These are phyloP conservation scores for Bucco capensis DNA, from an alignment of 2,113 vertebrate species.

Conservation along the genomic window DNA sequence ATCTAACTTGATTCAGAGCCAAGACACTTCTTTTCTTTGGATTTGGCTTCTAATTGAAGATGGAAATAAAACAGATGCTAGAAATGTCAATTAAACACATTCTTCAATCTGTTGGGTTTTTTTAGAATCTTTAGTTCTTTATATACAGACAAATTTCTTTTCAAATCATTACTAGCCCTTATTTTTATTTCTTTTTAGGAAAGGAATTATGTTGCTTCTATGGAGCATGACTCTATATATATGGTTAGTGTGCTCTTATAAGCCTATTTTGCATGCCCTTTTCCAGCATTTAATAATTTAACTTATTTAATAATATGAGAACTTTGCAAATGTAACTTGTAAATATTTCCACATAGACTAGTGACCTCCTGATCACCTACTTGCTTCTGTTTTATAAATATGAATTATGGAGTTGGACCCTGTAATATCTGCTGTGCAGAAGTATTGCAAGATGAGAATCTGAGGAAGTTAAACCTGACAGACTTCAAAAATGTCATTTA, in stretches of 20 bases:
- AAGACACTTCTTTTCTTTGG: constrained; percentile 36
- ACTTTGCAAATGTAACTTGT: background rate
- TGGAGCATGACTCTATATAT: background rate
- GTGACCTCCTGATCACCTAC: background rate
- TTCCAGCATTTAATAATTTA: background rate
- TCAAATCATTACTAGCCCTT: background rate
- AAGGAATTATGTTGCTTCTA: background rate
- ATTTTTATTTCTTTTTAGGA: background rate
- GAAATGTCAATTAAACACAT: constrained; percentile 37
- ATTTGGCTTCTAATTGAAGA: constrained; percentile 40
- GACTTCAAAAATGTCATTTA: background rate
- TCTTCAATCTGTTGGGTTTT: constrained; percentile 35
- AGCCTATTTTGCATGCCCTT: background rate
- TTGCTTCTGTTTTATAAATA: background rate
- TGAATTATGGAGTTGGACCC: background rate
- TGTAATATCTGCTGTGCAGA: background rate
- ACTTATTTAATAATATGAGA: background rate
- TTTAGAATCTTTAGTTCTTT: constrained; percentile 8
- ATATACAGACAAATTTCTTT: background rate
- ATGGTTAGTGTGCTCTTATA: background rate
- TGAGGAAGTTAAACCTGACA: background rate
- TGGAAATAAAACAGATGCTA: constrained; percentile 48
- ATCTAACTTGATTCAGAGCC: constrained; percentile 17
- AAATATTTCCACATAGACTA: background rate
- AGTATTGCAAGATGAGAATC: background rate